Evolutionary conservation across 2,888 invertebrate genomes (phyloP).

Genomic region (Pegoplata infirma): DNA sequence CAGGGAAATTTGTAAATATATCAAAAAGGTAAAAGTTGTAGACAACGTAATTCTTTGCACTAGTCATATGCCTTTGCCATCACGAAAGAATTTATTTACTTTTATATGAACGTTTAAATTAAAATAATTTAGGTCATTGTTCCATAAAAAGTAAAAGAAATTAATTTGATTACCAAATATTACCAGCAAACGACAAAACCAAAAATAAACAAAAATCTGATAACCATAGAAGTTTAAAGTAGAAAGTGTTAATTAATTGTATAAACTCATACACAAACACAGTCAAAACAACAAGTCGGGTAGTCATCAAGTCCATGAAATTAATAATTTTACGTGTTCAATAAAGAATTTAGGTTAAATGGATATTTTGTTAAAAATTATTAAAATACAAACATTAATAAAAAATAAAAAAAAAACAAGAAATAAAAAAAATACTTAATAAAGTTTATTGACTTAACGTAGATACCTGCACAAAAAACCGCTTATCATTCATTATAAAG

Average conservation of each 20-base stretch:
- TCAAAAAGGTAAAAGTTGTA: conserved; percentile 47
- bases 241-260: conserved; percentile 58
- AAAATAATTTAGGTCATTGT: conserved; percentile 49
- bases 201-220: conserved; percentile 18
- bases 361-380: background rate
- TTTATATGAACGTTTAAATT: conserved; percentile 18
- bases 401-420: conserved; percentile 4
- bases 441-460: conserved; percentile 38
- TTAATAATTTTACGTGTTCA: conserved; percentile 26
- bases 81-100: background rate
- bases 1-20: no score
- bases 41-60: background rate
- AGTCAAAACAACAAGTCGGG: background rate
- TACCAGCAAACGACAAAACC: conserved; percentile 14
- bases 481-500: background rate
- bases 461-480: background rate
- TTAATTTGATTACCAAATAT: conserved; percentile 43
- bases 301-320: conserved; percentile 22
- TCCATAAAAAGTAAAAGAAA: conserved; percentile 51
- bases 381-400: no score
- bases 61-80: background rate
- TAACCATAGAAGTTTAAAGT: conserved; percentile 24
- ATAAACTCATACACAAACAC: background rate
- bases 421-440: background rate
- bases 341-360: conserved; percentile 42